Percentiles rank a stretch among this genome's conserved stretches.
These are phyloP conservation scores for Odocoileus hemionus DNA, from an alignment of 2,113 vertebrate genomes.

Conservation along the genomic window DNA sequence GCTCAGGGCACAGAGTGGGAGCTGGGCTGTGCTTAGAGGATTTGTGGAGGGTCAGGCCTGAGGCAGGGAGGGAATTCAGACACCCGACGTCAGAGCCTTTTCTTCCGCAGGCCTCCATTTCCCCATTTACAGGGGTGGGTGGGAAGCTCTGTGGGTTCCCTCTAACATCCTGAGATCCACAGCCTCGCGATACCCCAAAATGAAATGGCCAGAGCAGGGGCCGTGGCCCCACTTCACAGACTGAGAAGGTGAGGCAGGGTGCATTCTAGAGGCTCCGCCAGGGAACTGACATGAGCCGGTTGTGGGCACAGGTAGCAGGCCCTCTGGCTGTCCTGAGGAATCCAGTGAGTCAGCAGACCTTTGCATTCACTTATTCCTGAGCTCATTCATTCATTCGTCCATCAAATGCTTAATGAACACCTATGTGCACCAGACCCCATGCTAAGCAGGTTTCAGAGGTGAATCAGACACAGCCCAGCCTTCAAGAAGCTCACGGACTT, in stretches of 20 bases:
- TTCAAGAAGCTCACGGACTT: not conserved
- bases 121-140: not conserved
- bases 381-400: not conserved
- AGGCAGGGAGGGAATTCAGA: no score
- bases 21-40: not conserved
- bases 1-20: not conserved
- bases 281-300: not conserved
- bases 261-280: not conserved
- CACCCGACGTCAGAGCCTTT: not conserved
- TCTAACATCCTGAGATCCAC: not conserved
- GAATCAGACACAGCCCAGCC: not conserved
- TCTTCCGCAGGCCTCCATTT: not conserved
- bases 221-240: not conserved
- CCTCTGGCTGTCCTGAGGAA: not conserved
- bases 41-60: not conserved
- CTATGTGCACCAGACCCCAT: rapidly evolving
- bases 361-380: not conserved
- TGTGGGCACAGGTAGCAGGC: no score
- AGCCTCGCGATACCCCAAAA: not conserved
- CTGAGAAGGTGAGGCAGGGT: not conserved
- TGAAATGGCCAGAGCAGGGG: rapidly evolving
- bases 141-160: not conserved
- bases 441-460: not conserved
- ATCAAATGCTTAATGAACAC: rapidly evolving
- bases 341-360: not conserved